Percentiles rank a stretch among this genome's conserved stretches.
These are phyloP conservation scores for Pseudeuparius sepicola DNA, from an alignment of 2,888 invertebrate species.

Conservation along the genomic window DNA sequence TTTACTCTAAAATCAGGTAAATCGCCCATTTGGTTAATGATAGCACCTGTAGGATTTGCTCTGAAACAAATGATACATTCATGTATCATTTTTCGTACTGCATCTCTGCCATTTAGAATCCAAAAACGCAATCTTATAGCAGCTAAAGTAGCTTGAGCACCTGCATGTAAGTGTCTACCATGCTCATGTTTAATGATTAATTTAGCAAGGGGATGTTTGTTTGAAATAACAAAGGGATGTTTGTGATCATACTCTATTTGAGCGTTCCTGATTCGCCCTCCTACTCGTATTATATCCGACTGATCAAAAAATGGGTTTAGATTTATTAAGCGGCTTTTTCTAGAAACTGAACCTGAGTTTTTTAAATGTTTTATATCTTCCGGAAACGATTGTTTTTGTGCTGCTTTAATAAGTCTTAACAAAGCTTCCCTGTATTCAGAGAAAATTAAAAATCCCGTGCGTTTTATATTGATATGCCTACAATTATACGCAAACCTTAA, in stretches of 20 bases:
- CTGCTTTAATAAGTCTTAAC: conserved; percentile 8
- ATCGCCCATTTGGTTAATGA: conserved; percentile 22
- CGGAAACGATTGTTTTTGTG: conserved; percentile 12
- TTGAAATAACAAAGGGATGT: conserved; percentile 17
- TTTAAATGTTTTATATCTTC: conserved; percentile 11
- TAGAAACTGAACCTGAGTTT: conserved; percentile 4
- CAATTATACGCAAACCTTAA: too few relatives aligned
- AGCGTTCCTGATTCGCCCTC: conserved; percentile 17
- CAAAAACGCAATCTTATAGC: too few relatives aligned
- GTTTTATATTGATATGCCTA: too few relatives aligned
- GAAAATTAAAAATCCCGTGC: too few relatives aligned
- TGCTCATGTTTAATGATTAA: conserved; percentile 17
- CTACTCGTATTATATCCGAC: conserved; percentile 17
- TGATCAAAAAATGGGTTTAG: conserved; percentile 17
- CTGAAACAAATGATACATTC: conserved; percentile 21
- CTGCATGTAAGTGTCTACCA: too few relatives aligned
- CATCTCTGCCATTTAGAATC: too few relatives aligned
- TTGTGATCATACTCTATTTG: conserved; percentile 12
- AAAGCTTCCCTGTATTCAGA: too few relatives aligned
- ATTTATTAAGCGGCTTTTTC: conserved; percentile 8
- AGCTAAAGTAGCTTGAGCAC: too few relatives aligned
- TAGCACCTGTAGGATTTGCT: conserved; percentile 14
- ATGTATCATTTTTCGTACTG: conserved; percentile 15
- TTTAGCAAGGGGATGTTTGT: conserved; percentile 16
- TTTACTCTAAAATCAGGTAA: conserved; percentile 20